Conservation (phyloP, 2,888 invertebrate species). For the Drosophila vallismaia region DNA sequence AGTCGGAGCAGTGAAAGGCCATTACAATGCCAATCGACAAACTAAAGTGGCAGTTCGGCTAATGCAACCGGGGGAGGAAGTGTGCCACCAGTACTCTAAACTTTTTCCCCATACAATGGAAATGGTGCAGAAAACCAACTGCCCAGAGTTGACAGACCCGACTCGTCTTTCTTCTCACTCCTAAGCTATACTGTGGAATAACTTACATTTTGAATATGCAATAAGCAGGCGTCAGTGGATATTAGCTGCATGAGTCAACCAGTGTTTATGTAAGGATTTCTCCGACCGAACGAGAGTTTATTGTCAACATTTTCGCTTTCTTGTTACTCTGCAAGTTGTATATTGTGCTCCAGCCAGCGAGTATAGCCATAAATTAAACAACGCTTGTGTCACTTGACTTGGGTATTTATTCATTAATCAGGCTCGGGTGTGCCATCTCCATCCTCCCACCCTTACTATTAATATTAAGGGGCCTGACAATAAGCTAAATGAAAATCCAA, state of each 20-base stretch:
- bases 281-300: slow-evolving; percentile 12
- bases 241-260: slow-evolving; percentile 49
- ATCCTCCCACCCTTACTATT: slow-evolving; percentile 24
- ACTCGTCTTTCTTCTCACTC: not conserved
- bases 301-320: slow-evolving; percentile 37
- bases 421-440: slow-evolving; percentile 27
- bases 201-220: slow-evolving; percentile 48
- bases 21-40: slow-evolving; percentile 76
- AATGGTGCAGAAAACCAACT: slow-evolving; percentile 63
- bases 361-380: slow-evolving; percentile 50
- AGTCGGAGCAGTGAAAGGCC: slow-evolving; percentile 48
- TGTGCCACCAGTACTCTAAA: slow-evolving; percentile 48
- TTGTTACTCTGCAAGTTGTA: slow-evolving; percentile 20
- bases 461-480: slow-evolving; percentile 50
- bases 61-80: slow-evolving; percentile 41
- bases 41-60: slow-evolving; percentile 48
- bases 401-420: slow-evolving; percentile 65
- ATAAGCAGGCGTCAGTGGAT: slow-evolving; percentile 16
- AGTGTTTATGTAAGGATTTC: slow-evolving; percentile 38
- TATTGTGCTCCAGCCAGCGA: slow-evolving; percentile 28
- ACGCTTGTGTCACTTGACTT: slow-evolving; percentile 47
- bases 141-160: slow-evolving; percentile 24
- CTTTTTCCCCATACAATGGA: slow-evolving; percentile 54
- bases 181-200: slow-evolving; percentile 5
- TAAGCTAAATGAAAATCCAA: slow-evolving; percentile 50